Evolutionary conservation across 2,888 invertebrate genomes (phyloP).

Genomic region (Auanema sp.): DNA sequence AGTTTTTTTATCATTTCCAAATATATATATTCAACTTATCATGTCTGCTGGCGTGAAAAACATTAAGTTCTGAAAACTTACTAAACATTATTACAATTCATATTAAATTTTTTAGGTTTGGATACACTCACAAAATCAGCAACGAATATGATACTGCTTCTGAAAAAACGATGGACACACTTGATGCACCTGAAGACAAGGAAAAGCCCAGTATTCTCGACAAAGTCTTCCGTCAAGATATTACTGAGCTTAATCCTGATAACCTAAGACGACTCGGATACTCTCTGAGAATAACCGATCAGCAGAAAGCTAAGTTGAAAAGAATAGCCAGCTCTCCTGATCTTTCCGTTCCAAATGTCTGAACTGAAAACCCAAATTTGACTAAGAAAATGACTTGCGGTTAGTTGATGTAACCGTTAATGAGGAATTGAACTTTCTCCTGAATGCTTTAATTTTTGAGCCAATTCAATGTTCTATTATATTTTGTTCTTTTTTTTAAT

Average conservation of each 20-base stretch:
- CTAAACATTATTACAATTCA: constrained; percentile 2
- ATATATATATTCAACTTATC: not conserved
- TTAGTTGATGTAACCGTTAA: too few relatives aligned
- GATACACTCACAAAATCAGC: constrained; percentile 53
- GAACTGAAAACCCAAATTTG: too few relatives aligned
- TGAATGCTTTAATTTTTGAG: too few relatives aligned
- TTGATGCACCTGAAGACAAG: constrained; percentile 17
- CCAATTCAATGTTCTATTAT: too few relatives aligned
- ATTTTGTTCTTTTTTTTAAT: too few relatives aligned
- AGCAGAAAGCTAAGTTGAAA: constrained; percentile 22
- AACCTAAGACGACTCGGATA: constrained; percentile 22
- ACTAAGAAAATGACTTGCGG: too few relatives aligned
- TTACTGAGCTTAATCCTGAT: constrained; percentile 22
- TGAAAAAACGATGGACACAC: constrained; percentile 35
- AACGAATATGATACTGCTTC: constrained; percentile 40
- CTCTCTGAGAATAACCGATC: constrained; percentile 23
- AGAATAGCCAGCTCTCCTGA: constrained; percentile 34
- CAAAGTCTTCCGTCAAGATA: constrained; percentile 5
- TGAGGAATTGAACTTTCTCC: too few relatives aligned
- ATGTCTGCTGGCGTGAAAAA: not conserved
- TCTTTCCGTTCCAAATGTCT: not conserved
- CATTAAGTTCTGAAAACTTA: constrained; percentile 1
- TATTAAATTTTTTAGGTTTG: constrained; percentile 40
- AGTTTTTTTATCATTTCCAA: constrained; percentile 19
- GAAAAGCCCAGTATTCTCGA: not conserved